Conservation (phyloP, 2,888 invertebrate species). For the Asteroscopus sphinx region DNA sequence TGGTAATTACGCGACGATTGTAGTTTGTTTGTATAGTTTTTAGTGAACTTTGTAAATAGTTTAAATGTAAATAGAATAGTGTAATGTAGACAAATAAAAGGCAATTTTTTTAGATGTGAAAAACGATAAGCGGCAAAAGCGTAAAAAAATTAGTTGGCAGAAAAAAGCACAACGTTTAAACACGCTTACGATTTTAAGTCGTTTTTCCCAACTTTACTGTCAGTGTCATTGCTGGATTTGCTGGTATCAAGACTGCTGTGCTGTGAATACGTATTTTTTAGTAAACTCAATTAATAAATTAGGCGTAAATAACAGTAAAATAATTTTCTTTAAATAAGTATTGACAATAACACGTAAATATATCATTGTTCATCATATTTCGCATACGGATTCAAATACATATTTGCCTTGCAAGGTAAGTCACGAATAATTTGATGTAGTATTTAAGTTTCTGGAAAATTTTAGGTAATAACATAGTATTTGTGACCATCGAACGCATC, state of each 20-base stretch:
- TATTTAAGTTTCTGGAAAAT: slow-evolving; percentile 45
- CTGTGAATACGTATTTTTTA: slow-evolving; percentile 29
- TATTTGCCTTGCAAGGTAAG: slow-evolving; percentile 44
- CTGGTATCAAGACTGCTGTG: too few species aligned
- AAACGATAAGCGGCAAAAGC: too few species aligned
- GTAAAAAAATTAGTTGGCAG: too few species aligned
- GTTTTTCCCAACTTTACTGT: too few species aligned
- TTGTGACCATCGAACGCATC: slow-evolving; percentile 58
- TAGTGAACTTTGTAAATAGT: too few species aligned
- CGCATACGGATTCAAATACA: neutral
- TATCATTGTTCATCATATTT: neutral
- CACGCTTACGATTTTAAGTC: too few species aligned
- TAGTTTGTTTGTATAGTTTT: too few species aligned
- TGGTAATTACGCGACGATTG: too few species aligned
- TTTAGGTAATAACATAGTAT: slow-evolving; percentile 46
- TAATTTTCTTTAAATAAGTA: neutral
- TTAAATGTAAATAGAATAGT: too few species aligned
- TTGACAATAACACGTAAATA: neutral
- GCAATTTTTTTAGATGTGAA: too few species aligned
- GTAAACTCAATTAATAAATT: slow-evolving; percentile 11
- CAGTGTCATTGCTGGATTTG: neutral
- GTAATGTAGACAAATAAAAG: too few species aligned
- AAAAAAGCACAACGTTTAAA: too few species aligned
- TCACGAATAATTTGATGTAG: slow-evolving; percentile 31
- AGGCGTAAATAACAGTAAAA: slow-evolving; percentile 27